A percentile compares a stretch with the other conserved stretches of the same genome.
Evolutionary conservation across 2,888 invertebrate genomes (phyloP).

Genomic region (Melanostoma mellinum): DNA sequence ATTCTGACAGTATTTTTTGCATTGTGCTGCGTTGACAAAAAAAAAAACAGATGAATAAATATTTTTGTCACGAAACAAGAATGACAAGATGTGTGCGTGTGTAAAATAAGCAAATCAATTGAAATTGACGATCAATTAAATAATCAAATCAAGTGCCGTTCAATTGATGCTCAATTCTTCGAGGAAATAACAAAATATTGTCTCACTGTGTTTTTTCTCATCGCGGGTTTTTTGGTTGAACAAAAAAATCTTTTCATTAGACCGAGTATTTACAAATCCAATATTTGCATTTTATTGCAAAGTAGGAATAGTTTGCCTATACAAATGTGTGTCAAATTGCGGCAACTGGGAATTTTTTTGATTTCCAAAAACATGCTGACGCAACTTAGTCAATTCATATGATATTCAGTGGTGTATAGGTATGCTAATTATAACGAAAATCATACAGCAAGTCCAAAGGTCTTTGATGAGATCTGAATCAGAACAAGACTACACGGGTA

Average conservation of each 20-base stretch:
- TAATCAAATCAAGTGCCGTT: constrained; percentile 1
- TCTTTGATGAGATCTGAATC: background rate
- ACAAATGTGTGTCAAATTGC: too few species aligned
- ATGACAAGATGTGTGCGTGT: background rate
- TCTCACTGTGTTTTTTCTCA: background rate
- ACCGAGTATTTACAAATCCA: too few species aligned
- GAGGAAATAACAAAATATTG: background rate
- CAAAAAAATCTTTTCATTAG: background rate
- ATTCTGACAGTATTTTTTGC: background rate
- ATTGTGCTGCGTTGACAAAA: too few species aligned
- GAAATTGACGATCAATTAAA: constrained; percentile 4
- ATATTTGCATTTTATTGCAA: too few species aligned
- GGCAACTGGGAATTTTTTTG: too few species aligned
- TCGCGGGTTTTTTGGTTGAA: background rate
- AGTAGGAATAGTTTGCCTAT: too few species aligned
- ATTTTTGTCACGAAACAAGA: background rate
- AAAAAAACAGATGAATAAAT: too few species aligned
- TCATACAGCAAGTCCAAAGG: constrained; percentile 2
- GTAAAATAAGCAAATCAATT: constrained; percentile 2
- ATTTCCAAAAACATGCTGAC: background rate
- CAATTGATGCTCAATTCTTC: constrained; percentile 31
- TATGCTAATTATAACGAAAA: background rate
- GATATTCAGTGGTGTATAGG: background rate
- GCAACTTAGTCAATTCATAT: background rate
- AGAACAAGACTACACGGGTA: constrained; percentile 15